Evolutionary conservation across 2,797 vertebrate species (phyloP), one percentile per base, ranked within the genome.

Genomic region (Catamblyrhynchus diadema): DNA sequence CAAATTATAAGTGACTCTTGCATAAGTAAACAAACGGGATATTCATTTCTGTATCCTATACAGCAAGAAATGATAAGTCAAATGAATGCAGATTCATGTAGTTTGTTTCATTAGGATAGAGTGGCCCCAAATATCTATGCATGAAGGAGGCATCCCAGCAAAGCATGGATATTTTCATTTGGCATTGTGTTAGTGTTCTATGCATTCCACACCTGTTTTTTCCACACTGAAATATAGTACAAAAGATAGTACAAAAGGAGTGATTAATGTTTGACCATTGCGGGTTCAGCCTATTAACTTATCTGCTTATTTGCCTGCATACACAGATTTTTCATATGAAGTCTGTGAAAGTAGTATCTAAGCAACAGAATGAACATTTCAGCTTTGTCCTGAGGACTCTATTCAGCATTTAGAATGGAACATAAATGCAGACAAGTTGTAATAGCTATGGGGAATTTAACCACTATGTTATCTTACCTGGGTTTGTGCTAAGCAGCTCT

Each of bases 301-400:
- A 74, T 10, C 78, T 91, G n/a, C 83, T 92, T 94, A 86, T 92
- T 95, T 93, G 74, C 69, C 48, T 67, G 53, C 53, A 35, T 78
- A 78, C 3, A 1, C 65, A 80, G 71, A 77, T 85, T 93, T 94
- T 92, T 92, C 83, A 67, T 37, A 74, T 14, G 74, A 93, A 94
- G 67, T 39, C 71, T 67, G 30, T 92, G 88, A 71, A 95, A 87
- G 71, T 65, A 95, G 95, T 95, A 95, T 94, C 95, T 78, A 97
- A 96, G 95, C 93, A 97, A 95, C 94, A 89, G 86, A 71, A 61
- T 42, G 71, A 94, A 60, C 30, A 80, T 71, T 92, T 90, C 84
- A 67, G 86, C 71, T 91, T 83, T 92, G 84, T 96, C 88, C 93
- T 88, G 82, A 94, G 71, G 88, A 95, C 65, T 93, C 74, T 64